Evolutionary conservation across 2,888 invertebrate species (phyloP).

Genomic region (Rhopalosiphum nymphaeae): DNA sequence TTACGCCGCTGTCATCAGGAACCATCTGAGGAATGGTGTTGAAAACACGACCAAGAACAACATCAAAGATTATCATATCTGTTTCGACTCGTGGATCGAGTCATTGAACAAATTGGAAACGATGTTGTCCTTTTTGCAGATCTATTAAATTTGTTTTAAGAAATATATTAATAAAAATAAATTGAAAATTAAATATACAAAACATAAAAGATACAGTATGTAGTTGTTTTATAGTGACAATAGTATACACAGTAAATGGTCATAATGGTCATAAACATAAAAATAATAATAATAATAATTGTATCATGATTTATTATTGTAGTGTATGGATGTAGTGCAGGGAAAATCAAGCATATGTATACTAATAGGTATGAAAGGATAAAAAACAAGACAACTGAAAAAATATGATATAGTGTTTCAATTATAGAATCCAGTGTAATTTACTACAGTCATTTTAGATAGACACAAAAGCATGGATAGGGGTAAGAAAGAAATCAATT

Average conservation of each 20-base stretch:
- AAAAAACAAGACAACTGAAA: conserved; percentile 47
- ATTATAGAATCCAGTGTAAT: conserved; percentile 5
- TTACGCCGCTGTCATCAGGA: conserved; percentile 53
- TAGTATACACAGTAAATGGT: neutral
- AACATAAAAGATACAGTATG: neutral
- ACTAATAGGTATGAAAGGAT: conserved; percentile 48
- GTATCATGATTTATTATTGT: conserved; percentile 21
- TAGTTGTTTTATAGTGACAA: neutral
- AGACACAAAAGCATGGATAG: conserved; percentile 49
- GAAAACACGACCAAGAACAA: conserved; percentile 64
- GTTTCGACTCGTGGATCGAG: conserved; percentile 36
- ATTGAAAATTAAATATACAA: neutral
- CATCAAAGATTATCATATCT: conserved; percentile 63
- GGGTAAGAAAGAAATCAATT: conserved; percentile 33
- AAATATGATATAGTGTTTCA: conserved; percentile 30
- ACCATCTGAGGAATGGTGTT: conserved; percentile 62
- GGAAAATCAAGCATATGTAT: conserved; percentile 40
- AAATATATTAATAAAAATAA: neutral
- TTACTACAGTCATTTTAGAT: conserved; percentile 35
- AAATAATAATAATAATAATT: neutral
- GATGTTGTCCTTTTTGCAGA: conserved; percentile 72
- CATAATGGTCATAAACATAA: neutral
- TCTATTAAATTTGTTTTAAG: conserved; percentile 69
- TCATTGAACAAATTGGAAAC: conserved; percentile 69
- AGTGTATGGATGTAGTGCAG: conserved; percentile 20